Evolutionary conservation across 2,797 vertebrate species (phyloP).

Genomic region (Hippopotamyrus pictus): DNA sequence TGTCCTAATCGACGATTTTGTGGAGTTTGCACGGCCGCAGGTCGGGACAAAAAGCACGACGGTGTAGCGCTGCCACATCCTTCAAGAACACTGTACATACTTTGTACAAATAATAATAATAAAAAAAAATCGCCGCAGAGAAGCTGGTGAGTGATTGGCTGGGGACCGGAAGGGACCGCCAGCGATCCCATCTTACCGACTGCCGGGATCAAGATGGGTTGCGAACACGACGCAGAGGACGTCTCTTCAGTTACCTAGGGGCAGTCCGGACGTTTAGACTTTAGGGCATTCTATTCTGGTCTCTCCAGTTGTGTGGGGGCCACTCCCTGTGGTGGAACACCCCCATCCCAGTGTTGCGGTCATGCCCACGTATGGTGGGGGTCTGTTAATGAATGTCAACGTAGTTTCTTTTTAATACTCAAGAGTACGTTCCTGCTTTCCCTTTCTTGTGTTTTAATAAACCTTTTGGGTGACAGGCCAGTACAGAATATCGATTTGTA

Average conservation of each 20-base stretch:
- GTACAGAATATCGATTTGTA: neutral
- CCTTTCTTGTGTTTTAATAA: slow-evolving; percentile 1
- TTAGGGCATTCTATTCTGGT: slow-evolving; percentile 72
- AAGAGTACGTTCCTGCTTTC: neutral
- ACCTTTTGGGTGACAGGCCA: slow-evolving; percentile 37
- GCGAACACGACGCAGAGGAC: slow-evolving; percentile 34
- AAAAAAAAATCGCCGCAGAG: neutral
- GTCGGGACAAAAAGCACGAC: slow-evolving; percentile 21
- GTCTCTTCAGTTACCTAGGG: slow-evolving; percentile 53
- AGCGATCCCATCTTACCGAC: neutral
- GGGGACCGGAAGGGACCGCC: neutral
- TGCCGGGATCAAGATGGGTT: neutral
- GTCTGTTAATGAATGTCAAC: slow-evolving; percentile 1
- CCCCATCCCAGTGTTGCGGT: slow-evolving; percentile 48
- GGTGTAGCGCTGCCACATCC: neutral
- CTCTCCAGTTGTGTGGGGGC: slow-evolving; percentile 69
- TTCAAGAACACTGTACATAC: neutral
- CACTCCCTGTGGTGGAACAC: slow-evolving; percentile 61
- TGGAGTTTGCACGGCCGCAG: slow-evolving; percentile 85
- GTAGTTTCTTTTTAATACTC: slow-evolving; percentile 16
- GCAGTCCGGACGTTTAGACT: slow-evolving; percentile 81
- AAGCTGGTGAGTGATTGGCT: neutral
- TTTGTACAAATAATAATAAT: neutral
- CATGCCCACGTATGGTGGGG: slow-evolving; percentile 44
- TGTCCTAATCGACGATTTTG: slow-evolving; percentile 96